Conservation (phyloP, 1,140 invertebrate genomes). For the Plectrocnemia conspersa region DNA sequence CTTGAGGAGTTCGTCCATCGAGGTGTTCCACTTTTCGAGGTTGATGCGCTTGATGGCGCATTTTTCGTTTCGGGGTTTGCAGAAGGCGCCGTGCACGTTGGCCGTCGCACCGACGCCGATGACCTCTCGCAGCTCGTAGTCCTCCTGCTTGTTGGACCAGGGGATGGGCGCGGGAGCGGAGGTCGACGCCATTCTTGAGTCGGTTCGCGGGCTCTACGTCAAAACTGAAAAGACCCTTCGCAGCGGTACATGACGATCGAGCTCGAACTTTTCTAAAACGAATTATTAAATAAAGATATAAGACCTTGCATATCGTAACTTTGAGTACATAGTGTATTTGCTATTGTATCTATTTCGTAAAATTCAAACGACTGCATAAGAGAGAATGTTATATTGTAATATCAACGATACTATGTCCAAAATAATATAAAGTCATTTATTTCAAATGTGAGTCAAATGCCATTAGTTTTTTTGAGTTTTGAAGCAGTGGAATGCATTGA, state of each 20-base stretch:
- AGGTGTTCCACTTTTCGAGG: constrained; percentile 99
- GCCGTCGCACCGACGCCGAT: constrained; percentile 96
- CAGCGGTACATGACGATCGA: constrained; percentile 10
- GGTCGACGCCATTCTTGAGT: constrained; percentile 9
- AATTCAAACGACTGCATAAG: too few species aligned
- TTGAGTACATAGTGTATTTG: too few species aligned
- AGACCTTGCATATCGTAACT: too few species aligned
- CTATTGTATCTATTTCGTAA: too few species aligned
- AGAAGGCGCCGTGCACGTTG: constrained; percentile 90
- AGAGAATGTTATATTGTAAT: too few species aligned
- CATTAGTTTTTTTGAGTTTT: too few species aligned
- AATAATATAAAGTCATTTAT: too few species aligned
- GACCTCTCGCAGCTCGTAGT: constrained; percentile 92
- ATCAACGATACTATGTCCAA: too few species aligned
- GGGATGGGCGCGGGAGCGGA: constrained; percentile 50
- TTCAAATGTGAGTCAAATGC: too few species aligned
- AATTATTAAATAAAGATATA: constrained; percentile 8
- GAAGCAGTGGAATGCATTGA: too few species aligned
- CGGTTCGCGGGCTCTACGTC: background rate
- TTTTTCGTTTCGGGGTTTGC: constrained; percentile 90
- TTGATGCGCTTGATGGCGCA: constrained; percentile 99
- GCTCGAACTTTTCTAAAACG: constrained; percentile 13
- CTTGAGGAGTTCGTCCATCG: constrained; percentile 96
- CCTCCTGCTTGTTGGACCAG: constrained; percentile 92
- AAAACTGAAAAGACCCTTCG: background rate